Evolutionary conservation across 2,888 invertebrate genomes (phyloP), one percentile per base, ranked within the genome.

Genomic region (Torymus tubicola): DNA sequence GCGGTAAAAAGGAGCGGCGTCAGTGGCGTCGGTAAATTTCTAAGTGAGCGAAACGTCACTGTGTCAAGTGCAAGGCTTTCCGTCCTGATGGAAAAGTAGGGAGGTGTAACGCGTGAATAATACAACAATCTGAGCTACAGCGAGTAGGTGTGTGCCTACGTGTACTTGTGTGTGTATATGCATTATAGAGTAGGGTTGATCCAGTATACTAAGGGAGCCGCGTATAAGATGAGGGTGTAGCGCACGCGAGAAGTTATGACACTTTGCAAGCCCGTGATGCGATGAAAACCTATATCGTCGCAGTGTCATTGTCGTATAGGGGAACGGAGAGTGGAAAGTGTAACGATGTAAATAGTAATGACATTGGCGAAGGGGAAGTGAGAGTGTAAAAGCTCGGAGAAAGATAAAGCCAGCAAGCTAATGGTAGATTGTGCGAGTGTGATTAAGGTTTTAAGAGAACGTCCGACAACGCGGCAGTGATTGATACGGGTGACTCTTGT

Each of bases 11-110:
- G n/a, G n/a, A n/a, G n/a, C n/a, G 31, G 4, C 31, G 3, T 1
- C 31, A 3, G 31, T 8, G 2, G 31, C 31, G 3, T 11, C 2
- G 4, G 67, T 31, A 55, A 63, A 11, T 10, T 11, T n/a, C 11
- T n/a, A 60, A 60, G 60, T n/a, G 16, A 16, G 60, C 14, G 60
- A 18, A 18, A 60, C 64, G 64, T 64, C 64, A 64, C 65, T 68
- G 55, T 68, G 68, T 68, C 68, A 68, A 68, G 68, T 68, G 68
- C 68, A 68, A 68, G 21, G 24, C 53, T 55, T 55, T 1, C n/a
- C 42, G 2, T 16, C 21, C 58, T 61, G 61, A 64, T 64, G 64
- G 64, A 31, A 52, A 67, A 67, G 67, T 52, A 67, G 3, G 64
- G 16, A 18, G 16, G 52, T 2, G 1, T 52, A 10, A n/a, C 3